Evolutionary conservation across 2,113 vertebrate species (phyloP).

Genomic region (Eonycteris spelaea): DNA sequence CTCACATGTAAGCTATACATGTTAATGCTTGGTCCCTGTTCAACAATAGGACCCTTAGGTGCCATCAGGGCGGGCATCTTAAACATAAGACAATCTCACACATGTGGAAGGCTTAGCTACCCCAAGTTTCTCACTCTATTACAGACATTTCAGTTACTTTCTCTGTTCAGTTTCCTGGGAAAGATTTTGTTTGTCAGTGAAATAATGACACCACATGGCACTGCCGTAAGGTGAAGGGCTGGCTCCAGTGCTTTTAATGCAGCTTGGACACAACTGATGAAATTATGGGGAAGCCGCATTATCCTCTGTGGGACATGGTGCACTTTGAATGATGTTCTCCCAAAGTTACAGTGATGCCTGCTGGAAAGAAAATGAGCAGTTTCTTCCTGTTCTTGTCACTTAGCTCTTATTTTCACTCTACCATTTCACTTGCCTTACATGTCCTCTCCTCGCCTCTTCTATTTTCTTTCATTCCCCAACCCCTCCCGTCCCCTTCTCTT

Average conservation of each 20-base stretch:
- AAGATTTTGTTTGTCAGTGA: slow-evolving; percentile 32
- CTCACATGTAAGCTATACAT: not conserved
- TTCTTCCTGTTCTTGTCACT: not conserved
- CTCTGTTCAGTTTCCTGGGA: slow-evolving; percentile 6
- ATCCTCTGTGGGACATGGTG: slow-evolving; percentile 2
- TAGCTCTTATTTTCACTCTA: not conserved
- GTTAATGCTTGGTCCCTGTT: not conserved
- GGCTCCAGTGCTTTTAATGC: not conserved
- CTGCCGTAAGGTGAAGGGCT: slow-evolving; percentile 1
- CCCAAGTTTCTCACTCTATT: not conserved
- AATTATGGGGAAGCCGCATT: not conserved
- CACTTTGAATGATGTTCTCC: not conserved
- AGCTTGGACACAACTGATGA: not conserved
- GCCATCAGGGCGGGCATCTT: not conserved
- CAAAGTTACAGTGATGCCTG: not conserved
- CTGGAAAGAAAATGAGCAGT: not conserved
- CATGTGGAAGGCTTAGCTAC: not conserved
- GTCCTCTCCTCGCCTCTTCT: not conserved
- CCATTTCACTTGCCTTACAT: not conserved
- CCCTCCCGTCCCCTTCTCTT: not conserved
- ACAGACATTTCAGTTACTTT: not conserved
- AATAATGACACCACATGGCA: not conserved
- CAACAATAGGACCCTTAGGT: not conserved
- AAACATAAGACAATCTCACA: not conserved
- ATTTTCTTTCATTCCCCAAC: not conserved